These are phyloP conservation scores for Muschampia plurimacula DNA, from an alignment of 2,888 invertebrate species.

Conservation along the genomic window DNA sequence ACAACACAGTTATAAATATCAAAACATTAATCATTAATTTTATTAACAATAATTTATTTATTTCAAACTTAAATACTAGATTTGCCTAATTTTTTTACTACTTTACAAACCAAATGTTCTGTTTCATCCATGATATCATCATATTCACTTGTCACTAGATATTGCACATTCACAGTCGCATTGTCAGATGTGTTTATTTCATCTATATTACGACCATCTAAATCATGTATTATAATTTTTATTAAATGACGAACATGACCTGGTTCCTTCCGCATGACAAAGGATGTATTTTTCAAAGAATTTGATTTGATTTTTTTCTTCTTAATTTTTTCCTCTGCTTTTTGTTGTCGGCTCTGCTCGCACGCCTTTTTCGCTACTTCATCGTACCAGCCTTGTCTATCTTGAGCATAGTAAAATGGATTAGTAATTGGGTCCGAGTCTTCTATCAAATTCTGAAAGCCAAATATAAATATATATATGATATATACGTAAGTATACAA, in stretches of 20 bases:
- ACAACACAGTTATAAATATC: not conserved
- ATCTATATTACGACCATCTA: constrained; percentile 19
- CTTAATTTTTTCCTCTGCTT: constrained; percentile 7
- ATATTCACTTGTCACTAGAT: constrained; percentile 23
- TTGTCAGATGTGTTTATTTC: constrained; percentile 13
- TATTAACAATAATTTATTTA: not conserved
- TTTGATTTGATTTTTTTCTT: constrained; percentile 16
- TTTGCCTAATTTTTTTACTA: constrained; percentile 19
- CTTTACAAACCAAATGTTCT: constrained; percentile 21
- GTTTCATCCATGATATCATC: constrained; percentile 22
- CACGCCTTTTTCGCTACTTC: constrained; percentile 11
- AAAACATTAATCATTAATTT: constrained; percentile 2
- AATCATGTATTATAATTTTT: constrained; percentile 21
- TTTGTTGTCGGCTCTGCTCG: not conserved
- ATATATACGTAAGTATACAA: not conserved
- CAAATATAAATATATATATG: not conserved
- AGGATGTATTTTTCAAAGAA: constrained; percentile 13
- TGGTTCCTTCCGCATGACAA: constrained; percentile 8
- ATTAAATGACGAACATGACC: constrained; percentile 13
- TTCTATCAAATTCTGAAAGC: constrained; percentile 16
- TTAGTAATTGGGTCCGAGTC: constrained; percentile 7
- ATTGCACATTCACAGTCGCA: constrained; percentile 20
- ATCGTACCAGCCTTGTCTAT: constrained; percentile 9
- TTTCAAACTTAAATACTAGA: constrained; percentile 18
- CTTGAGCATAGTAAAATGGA: constrained; percentile 11